These are phyloP conservation scores for Formica aserva DNA, from an alignment of 2,888 invertebrate genomes.

Conservation along the genomic window DNA sequence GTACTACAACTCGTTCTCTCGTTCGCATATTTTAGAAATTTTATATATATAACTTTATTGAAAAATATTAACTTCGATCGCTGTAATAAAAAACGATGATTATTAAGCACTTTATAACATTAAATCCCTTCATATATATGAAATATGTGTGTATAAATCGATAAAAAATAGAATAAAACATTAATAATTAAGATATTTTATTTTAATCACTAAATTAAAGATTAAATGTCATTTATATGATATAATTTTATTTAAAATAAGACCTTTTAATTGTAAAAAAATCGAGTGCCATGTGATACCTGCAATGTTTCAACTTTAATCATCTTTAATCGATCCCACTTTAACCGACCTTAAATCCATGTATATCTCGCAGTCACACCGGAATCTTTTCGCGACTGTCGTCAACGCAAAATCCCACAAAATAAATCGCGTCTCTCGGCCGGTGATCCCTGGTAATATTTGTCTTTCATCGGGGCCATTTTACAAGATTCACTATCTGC, in stretches of 20 bases:
- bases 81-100: not conserved
- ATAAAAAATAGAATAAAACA: not conserved
- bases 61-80: constrained; percentile 6
- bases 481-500: constrained; percentile 83
- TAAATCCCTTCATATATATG: not conserved
- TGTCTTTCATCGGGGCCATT: constrained; percentile 81
- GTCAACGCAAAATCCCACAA: constrained; percentile 68
- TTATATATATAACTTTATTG: not conserved
- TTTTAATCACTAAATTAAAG: not conserved
- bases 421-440: constrained; percentile 78
- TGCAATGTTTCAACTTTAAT: constrained; percentile 14
- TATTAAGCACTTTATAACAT: not conserved
- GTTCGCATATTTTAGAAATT: constrained; percentile 26
- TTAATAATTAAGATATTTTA: not conserved
- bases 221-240: not conserved
- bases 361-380: constrained; percentile 2
- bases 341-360: constrained; percentile 18
- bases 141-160: not conserved
- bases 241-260: not conserved
- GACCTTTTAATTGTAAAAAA: not conserved
- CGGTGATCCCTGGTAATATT: constrained; percentile 81
- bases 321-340: not conserved
- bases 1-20: not conserved
- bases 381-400: constrained; percentile 50
- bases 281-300: not conserved